phyloP scores from a whole-genome alignment of 2,888 invertebrate genomes.

The Lasioglossum malachurum region DNA sequence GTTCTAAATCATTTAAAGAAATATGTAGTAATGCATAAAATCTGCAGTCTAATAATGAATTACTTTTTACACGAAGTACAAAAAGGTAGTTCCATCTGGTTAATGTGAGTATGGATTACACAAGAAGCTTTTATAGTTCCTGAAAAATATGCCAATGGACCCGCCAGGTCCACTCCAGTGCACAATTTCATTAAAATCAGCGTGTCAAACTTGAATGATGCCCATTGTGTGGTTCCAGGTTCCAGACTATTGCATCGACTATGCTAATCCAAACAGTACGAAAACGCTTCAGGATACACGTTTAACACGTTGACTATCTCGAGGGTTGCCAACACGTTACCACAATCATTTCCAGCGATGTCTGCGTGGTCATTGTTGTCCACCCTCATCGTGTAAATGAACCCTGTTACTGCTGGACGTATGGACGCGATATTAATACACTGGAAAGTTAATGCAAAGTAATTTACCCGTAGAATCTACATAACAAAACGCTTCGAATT shows the following conservation, averaged over 20 bases:
- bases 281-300: slow-evolving; percentile 12
- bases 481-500: background rate
- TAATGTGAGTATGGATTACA: background rate
- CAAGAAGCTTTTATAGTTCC: background rate
- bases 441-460: background rate
- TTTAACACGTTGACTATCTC: slow-evolving; percentile 7
- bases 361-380: background rate
- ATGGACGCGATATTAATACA: background rate
- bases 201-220: background rate
- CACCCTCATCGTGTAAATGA: slow-evolving; percentile 5
- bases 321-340: background rate
- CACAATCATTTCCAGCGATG: background rate
- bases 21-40: too few relatives aligned
- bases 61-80: background rate
- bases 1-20: too few relatives aligned
- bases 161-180: background rate
- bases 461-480: background rate
- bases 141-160: background rate
- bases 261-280: slow-evolving; percentile 4
- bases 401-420: background rate
- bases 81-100: background rate
- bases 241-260: slow-evolving; percentile 6
- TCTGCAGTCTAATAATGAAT: background rate
- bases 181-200: background rate
- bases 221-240: background rate